Base-by-base conservation (phyloP, 35 echinoderm and acorn worm species). In the Patiria miniata region DNA sequence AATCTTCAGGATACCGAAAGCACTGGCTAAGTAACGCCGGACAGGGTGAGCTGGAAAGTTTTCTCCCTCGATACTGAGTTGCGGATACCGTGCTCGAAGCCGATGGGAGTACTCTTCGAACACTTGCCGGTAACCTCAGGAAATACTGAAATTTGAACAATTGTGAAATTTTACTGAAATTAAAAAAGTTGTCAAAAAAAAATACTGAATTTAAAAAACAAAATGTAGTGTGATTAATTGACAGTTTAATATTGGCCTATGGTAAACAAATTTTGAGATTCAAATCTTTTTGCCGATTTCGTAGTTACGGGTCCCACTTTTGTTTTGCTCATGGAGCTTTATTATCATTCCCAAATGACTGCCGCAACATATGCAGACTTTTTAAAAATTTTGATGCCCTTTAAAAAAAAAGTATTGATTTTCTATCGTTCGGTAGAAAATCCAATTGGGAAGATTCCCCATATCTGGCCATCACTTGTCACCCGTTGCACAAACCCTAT, bases 41-140 rank as follows among this genome's bases (percentile, higher is more conserved):
- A 98, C 39, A 7, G 88, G 88, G 26, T 91, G 89, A 40, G 95
- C 88, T 39, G 93, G 92, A 57, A 94, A 98, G 79, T 98, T 98
- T 22, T 78, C 77, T 10, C 95, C 95, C 81, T 94, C 88, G 59
- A 98, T 92, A 53, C 68, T 82, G 19, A 98, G 61, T 58, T 90
- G 88, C n/a, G 95, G 95, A 83, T 98, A 98, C 40, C 89, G 92
- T 81, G 94, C 88, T 14, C 77, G 81, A 61, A 98, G 88, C 21
- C 86, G 88, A 86, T 56, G 39, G 58, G 92, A 78, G 82, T 98
- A 98, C 37, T 98, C 92, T 87, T 98, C 92, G 86, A 94, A 98
- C 81, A 94, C 83, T 53, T 94, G 85, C 54, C 95, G 83, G 92
- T 98, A 98, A 50, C 95, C 95, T 98, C 95, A 98, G 85, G 95